These are phyloP conservation scores for Sula dactylatra DNA, from an alignment of 2,113 vertebrate species.

Conservation along the genomic window DNA sequence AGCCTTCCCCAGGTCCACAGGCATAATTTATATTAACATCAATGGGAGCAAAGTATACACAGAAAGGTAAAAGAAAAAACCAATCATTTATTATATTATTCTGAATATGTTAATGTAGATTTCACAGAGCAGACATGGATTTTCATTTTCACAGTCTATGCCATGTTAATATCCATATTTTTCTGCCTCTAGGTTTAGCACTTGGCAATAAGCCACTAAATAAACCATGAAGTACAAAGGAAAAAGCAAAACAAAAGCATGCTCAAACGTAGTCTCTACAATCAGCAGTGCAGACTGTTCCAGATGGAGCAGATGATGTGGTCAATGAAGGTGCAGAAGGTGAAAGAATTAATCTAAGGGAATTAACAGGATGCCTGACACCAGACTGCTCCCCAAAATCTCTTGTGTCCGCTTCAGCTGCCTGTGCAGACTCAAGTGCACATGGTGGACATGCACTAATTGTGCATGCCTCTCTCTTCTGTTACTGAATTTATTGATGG, in stretches of 20 bases:
- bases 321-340: slow-evolving; percentile 21
- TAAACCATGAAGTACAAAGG: neutral
- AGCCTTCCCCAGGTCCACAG: neutral
- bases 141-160: slow-evolving; percentile 2
- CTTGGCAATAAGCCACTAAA: neutral
- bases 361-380: slow-evolving; percentile 5
- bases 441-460: neutral
- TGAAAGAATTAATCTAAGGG: neutral
- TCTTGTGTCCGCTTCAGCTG: neutral
- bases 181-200: slow-evolving; percentile 12
- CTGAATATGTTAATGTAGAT: neutral
- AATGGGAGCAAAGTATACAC: neutral
- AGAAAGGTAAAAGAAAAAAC: neutral
- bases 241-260: neutral
- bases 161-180: neutral
- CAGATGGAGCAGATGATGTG: slow-evolving; percentile 14
- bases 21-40: neutral
- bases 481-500: neutral
- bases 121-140: neutral
- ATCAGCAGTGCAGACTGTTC: neutral
- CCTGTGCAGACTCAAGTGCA: neutral
- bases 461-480: neutral
- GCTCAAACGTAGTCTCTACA: neutral
- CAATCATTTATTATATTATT: neutral
- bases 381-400: neutral